Base-by-base conservation (phyloP, 2,888 invertebrate genomes). In the Drosophila setosimentum region DNA sequence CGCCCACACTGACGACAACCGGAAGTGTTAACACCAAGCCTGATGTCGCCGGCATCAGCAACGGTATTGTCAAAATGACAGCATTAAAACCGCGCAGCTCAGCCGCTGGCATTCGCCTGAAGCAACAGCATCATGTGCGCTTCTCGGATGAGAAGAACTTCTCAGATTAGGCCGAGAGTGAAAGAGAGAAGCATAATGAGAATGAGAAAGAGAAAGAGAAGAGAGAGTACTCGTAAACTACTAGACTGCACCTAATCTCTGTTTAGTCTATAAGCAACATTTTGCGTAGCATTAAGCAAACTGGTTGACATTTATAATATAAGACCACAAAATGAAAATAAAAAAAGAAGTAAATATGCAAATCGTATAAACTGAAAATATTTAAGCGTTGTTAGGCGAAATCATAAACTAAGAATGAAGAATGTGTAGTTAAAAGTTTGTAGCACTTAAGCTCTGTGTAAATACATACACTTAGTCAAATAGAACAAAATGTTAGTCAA, bases 71-170 rank as follows among this genome's bases (percentile, higher is more conserved):
- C 18, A 75, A 70, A 83, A 81, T 85, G 77, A 64, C 72, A 49
- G 62, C 80, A 69, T 67, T 72, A 57, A 68, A 83, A 30, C 76
- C 60, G 33, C 72, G 55, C 51, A 82, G 62, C 55, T 40, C 62
- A n/a, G 68, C 62, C 21, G 60, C 27, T 32, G 70, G 75, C 33
- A 59, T 67, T 10, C 74, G 91, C 42, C 78, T 91, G 32, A 91
- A 92, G 73, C 91, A 88, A 72, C 92, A 91, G 67, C 92, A 92
- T 75, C 92, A 92, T 82, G 92, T 92, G 71, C 91, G 92, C 72
- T 92, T 92, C 77, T 92, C 91, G 50, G 92, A 92, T 73, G 92
- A 92, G 82, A 91, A 92, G 70, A 92, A 92, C 69, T 92, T 91
- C 80, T 92, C 92, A 63, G 92, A 92, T 80, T 92, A 64, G 68